phyloP scores from a whole-genome alignment of 2,797 vertebrate genomes.

The Crocodylus rhombifer region DNA sequence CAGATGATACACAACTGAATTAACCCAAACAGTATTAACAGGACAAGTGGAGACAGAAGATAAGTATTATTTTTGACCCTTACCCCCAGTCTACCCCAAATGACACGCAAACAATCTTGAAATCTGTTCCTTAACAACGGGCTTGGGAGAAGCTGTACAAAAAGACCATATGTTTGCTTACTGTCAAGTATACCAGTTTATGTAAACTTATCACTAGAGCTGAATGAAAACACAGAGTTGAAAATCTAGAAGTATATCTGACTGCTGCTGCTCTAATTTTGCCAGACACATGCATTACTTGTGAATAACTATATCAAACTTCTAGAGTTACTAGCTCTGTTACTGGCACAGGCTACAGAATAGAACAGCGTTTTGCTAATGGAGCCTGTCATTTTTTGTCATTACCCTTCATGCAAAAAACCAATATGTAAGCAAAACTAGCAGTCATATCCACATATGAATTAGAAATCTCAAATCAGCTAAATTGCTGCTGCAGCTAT shows the following conservation, averaged over 20 bases:
- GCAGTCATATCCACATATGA: neutral
- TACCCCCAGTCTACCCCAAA: neutral
- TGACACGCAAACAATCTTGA: neutral
- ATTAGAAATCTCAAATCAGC: neutral
- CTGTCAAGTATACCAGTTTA: neutral
- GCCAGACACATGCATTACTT: neutral
- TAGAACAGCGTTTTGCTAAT: neutral
- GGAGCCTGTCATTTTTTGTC: neutral
- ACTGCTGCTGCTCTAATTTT: neutral
- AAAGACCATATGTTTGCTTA: neutral
- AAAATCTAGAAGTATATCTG: neutral
- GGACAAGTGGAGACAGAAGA: neutral
- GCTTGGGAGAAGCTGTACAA: neutral
- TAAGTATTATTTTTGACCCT: neutral
- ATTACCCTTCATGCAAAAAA: neutral
- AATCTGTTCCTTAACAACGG: neutral
- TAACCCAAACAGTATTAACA: neutral
- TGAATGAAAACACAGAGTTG: neutral
- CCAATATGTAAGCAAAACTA: neutral
- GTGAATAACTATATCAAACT: neutral
- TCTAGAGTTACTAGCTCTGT: neutral
- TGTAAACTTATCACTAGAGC: conserved; percentile 4
- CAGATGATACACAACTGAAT: neutral
- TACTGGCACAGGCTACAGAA: neutral
- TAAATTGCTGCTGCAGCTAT: neutral